Conservation (phyloP, 2,113 vertebrate genomes). For the Dendrocopos noguchii region DNA sequence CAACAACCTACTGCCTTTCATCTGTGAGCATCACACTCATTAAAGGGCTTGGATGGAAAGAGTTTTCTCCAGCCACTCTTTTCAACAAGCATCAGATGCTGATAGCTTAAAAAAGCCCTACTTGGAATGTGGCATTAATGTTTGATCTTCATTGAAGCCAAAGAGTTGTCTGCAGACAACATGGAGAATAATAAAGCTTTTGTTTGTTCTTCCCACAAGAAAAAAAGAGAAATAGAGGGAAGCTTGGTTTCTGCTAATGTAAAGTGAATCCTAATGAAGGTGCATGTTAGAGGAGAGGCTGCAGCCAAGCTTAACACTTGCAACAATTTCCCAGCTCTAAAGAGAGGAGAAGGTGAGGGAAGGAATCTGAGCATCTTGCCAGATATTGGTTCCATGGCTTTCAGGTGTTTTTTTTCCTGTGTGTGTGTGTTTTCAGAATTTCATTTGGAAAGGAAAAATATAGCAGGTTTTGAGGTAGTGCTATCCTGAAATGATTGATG, state of each 20-base stretch:
- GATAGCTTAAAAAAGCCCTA: background rate
- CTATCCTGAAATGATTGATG: too few species aligned
- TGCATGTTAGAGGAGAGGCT: background rate
- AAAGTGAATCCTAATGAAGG: background rate
- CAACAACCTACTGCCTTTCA: background rate
- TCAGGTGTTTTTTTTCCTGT: background rate
- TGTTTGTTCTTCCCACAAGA: background rate
- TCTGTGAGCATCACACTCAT: background rate
- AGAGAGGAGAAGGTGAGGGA: background rate
- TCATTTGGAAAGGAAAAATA: background rate
- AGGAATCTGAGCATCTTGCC: background rate
- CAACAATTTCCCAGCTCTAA: background rate
- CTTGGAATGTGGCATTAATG: background rate
- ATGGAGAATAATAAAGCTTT: background rate
- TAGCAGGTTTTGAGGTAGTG: background rate
- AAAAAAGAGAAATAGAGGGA: background rate
- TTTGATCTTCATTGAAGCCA: background rate
- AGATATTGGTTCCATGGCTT: background rate
- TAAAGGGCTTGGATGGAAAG: background rate
- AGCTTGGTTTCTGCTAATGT: background rate
- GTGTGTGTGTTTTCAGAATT: accelerated
- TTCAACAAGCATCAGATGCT: background rate
- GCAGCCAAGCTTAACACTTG: background rate
- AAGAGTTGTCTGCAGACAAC: background rate
- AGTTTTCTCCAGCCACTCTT: background rate